phyloP scores from a whole-genome alignment of 2,113 vertebrate species.

The Takifugu flavidus region DNA sequence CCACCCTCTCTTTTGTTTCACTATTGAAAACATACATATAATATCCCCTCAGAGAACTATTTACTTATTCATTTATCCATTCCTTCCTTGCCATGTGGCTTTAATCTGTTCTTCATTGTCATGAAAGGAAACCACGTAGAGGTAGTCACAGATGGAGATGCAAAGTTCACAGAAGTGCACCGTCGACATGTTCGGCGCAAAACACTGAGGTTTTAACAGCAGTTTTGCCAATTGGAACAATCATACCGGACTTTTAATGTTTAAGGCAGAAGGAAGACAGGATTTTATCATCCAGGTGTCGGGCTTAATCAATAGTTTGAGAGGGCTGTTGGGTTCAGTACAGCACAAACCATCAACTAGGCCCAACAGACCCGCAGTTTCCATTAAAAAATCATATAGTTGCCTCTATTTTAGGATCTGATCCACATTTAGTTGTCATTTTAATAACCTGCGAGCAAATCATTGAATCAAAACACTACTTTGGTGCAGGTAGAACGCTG shows the following conservation, averaged over 20 bases:
- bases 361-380: too few species aligned
- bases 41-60: constrained; percentile 4
- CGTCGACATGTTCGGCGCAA: background rate
- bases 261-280: background rate
- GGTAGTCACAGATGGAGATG: background rate
- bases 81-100: constrained; percentile 13
- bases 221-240: background rate
- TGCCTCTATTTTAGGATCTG: too few species aligned
- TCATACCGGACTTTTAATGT: background rate
- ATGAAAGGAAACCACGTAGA: constrained; percentile 1
- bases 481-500: too few species aligned
- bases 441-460: too few species aligned
- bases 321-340: too few species aligned
- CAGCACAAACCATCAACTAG: too few species aligned
- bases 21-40: constrained; percentile 26
- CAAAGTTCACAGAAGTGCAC: background rate
- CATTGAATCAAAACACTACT: too few species aligned
- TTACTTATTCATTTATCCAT: constrained; percentile 13
- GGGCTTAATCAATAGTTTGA: too few species aligned
- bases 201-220: background rate
- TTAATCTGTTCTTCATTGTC: constrained; percentile 4
- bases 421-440: too few species aligned
- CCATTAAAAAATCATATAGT: too few species aligned
- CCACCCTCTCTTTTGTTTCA: constrained; percentile 1
- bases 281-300: too few species aligned